These are phyloP conservation scores for Tortrix viridana DNA, from an alignment of 2,888 invertebrate genomes.

Conservation along the genomic window DNA sequence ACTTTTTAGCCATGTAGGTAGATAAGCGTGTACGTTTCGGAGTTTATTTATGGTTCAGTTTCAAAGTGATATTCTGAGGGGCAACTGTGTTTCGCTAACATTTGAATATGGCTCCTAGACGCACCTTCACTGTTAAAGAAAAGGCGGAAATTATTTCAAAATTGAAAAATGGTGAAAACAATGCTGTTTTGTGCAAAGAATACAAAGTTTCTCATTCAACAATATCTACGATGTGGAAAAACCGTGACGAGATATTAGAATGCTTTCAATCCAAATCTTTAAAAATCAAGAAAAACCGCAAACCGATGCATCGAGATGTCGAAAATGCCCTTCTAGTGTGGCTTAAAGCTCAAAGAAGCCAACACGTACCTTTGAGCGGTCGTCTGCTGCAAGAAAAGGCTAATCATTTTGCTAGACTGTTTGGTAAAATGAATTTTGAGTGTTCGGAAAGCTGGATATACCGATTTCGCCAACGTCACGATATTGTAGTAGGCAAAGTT, in stretches of 20 bases:
- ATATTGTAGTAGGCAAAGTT: conserved; percentile 18
- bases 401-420: conserved; percentile 22
- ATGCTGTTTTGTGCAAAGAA: conserved; percentile 31
- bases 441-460: conserved; percentile 32
- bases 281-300: conserved; percentile 16
- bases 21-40: too few species aligned
- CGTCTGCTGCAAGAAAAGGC: conserved; percentile 11
- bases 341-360: conserved; percentile 8
- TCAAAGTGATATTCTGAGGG: too few species aligned
- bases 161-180: conserved; percentile 26
- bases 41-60: too few species aligned
- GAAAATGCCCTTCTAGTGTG: conserved; percentile 14
- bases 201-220: conserved; percentile 37
- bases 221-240: conserved; percentile 37
- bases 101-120: conserved; percentile 20
- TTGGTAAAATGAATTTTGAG: conserved; percentile 12
- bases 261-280: conserved; percentile 26
- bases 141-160: conserved; percentile 26
- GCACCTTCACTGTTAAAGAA: conserved; percentile 31
- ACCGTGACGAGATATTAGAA: conserved; percentile 19
- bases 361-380: neutral
- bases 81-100: too few species aligned
- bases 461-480: conserved; percentile 26
- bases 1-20: too few species aligned
- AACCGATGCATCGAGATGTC: conserved; percentile 7